Percentiles rank a stretch among this genome's conserved stretches.
Evolutionary conservation across 2,113 vertebrate species (phyloP).

Genomic region (Psophia crepitans): DNA sequence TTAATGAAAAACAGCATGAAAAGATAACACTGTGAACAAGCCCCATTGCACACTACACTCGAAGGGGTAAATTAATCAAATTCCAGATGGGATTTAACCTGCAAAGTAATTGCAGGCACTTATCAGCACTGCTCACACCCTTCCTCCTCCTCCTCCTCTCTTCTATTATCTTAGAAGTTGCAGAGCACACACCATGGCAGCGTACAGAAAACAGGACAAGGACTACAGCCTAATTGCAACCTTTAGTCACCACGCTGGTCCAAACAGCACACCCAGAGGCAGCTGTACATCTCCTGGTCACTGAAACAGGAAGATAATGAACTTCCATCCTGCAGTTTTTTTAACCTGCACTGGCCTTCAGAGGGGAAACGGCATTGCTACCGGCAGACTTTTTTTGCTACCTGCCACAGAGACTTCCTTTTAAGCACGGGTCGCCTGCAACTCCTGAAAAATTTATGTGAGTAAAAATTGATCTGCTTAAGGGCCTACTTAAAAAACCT

Average conservation of each 20-base stretch:
- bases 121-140: background rate
- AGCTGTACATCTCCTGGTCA: background rate
- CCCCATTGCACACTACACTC: background rate
- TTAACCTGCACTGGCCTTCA: background rate
- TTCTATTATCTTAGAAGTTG: background rate
- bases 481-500: background rate
- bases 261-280: background rate
- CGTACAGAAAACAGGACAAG: background rate
- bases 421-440: background rate
- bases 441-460: background rate
- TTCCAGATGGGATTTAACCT: background rate
- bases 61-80: background rate
- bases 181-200: background rate
- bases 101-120: background rate
- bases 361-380: background rate
- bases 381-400: background rate
- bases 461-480: background rate
- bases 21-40: background rate
- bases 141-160: background rate
- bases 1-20: background rate
- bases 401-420: background rate
- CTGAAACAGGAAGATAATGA: background rate
- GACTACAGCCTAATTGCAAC: background rate
- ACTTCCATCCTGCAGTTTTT: background rate
- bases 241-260: background rate